Percentiles rank a stretch among this genome's conserved stretches.
Conservation (phyloP, 2,888 invertebrate genomes). For the Pandemis corylana region DNA sequence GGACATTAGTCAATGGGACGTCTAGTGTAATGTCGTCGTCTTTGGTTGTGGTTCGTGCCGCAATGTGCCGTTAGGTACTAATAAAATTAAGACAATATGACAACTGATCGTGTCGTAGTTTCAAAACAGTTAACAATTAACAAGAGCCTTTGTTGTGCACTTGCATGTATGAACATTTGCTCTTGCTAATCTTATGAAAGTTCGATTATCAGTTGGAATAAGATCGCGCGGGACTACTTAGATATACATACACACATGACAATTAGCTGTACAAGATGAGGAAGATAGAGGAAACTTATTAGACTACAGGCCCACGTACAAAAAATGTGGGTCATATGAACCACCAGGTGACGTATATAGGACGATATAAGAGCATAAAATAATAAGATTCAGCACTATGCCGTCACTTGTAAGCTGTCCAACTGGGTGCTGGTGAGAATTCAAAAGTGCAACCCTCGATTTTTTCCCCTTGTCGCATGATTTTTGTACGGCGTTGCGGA, state of each 20-base stretch:
- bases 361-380: no score
- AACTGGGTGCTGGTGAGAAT: no score
- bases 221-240: neutral
- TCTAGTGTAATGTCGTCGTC: constrained; percentile 48
- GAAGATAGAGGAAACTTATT: neutral
- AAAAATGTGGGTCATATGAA: no score
- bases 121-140: constrained; percentile 42
- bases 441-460: no score
- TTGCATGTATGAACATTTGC: constrained; percentile 26
- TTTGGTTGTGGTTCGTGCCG: constrained; percentile 46
- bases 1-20: constrained; percentile 49
- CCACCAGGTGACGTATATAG: no score
- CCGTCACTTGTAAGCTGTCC: no score
- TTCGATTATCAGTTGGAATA: constrained; percentile 8
- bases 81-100: constrained; percentile 46
- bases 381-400: no score
- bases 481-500: no score
- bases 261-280: no score
- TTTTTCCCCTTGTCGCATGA: no score
- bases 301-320: no score
- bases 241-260: neutral
- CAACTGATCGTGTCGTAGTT: constrained; percentile 43
- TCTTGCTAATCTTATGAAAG: constrained; percentile 1
- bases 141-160: constrained; percentile 38
- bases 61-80: constrained; percentile 48